Base-by-base conservation (phyloP, 2,888 invertebrate genomes). In the Drosophila formosana region DNA sequence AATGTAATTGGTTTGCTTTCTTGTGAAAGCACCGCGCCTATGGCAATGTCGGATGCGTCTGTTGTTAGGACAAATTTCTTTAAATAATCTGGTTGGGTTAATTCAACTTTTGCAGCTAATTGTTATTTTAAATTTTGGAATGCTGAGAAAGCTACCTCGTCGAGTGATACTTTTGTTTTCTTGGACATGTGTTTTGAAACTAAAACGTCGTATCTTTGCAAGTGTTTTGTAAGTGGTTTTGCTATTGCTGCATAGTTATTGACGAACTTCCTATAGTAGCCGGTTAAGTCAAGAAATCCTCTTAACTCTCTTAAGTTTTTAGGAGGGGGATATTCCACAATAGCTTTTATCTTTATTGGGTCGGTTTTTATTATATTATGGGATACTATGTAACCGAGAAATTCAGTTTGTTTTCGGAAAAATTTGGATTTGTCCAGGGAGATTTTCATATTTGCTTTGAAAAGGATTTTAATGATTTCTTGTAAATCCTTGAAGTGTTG, bases 1-100 rank as follows among this genome's bases (percentile, higher is more conserved):
- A 45, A 56, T 1, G 56, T 53, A 8, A 43, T 43, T 53, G 41
- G 18, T 45, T 45, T 56, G 4, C 32, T 56, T 2, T 56, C 56
- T 13, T 45, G 45, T 11, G 45, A 56, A 34, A 56, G 56, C 6
- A 55, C 45, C 1, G 45, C 45, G 4, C 13, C 39, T 13, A 39
- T 39, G 0, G 13, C 39, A 6, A 39, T 5, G n/a, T 39, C 39
- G 39, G 45, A 26, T n/a, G 46, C 26, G 6, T 45, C 45, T 45
- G 45, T 45, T 11, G 25, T 26, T 1, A 26, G 18, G 2, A 18
- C 26, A n/a, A 46, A 11, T 3, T 49, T 49, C 13, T 49, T 18
- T 9, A 18, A 49, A 18, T 18, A 32, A 32, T 49, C 18, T 32
- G 32, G 11, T 9, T 34, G 34, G 9, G 39, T 39, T 6, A 39